Conservation (phyloP, 2,113 vertebrate species). For the Corvus moneduloides region DNA sequence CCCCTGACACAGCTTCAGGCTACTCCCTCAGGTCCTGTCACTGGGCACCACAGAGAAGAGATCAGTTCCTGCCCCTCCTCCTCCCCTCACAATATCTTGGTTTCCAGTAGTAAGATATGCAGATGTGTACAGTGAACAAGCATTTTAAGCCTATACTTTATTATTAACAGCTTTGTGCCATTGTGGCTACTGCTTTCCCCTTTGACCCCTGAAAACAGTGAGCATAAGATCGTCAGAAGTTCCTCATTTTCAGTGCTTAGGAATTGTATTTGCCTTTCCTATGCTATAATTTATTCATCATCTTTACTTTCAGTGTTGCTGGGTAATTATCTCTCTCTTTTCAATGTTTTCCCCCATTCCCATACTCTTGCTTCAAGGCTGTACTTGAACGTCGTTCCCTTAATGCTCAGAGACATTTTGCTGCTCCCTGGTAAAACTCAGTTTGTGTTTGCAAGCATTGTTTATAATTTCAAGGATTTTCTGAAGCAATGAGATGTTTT, state of each 20-base stretch:
- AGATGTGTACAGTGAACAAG: not conserved
- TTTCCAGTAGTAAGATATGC: not conserved
- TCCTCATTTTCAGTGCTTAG: not conserved
- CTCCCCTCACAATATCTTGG: not conserved
- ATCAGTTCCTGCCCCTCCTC: not conserved
- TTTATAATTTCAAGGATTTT: not conserved
- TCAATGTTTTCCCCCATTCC: not conserved
- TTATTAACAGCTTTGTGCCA: not conserved
- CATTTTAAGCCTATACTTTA: not conserved
- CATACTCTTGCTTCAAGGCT: not conserved
- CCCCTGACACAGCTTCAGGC: fast-evolving
- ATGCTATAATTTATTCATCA: not conserved
- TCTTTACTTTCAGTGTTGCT: not conserved
- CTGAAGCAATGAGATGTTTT: not conserved
- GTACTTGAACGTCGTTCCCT: not conserved
- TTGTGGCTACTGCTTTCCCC: not conserved
- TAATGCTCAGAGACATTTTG: not conserved
- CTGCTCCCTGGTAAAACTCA: not conserved
- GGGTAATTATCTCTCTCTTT: not conserved
- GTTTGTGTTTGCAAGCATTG: not conserved
- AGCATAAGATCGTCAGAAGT: not conserved
- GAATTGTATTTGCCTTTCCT: not conserved
- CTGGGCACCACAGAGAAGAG: too few species aligned
- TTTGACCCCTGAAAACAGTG: not conserved
- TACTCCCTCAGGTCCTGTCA: fast-evolving